Evolutionary conservation across 2,888 invertebrate genomes (phyloP), one percentile per base, ranked within the genome.

Genomic region (Epicampocera succincta): DNA sequence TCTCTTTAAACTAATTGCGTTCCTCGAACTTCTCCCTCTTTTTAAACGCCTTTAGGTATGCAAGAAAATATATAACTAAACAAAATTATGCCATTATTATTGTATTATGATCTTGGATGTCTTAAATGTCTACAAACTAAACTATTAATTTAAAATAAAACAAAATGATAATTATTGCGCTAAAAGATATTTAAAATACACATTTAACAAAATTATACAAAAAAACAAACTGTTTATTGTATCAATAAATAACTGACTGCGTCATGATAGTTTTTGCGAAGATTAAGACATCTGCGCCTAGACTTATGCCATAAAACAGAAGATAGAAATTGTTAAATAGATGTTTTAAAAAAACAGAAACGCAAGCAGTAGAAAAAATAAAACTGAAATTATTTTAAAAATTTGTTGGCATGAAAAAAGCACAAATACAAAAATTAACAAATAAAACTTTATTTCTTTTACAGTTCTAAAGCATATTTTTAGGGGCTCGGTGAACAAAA

Each of bases 81-180:
- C 42, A 9, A 48, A 78, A 29, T 56, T 52, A 46, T 74, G 50
- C 85, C 84, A 88, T 74, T 73, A 88, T 74, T 73, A 80, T 58
- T 73, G 60, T 72, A 72, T 71, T 60, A 50, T 65, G 69, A 52
- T 52, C 68, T 60, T 78, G 58, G 72, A 78, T 78, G 65, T 78
- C 58, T 69, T 76, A 63, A 75, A 74, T 78, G 74, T 78, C 82
- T 75, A 72, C 9, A 38, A 74, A 52, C 21, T 71, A 72, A 83
- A 80, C 72, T 83, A 76, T 73, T 82, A 71, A 76, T 72, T 69
- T 71, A 74, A 73, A 46, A 74, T 15, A 69, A 60, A 33, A n/a
- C n/a, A 40, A 29, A 56, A 33, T 52, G 25, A 13, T 46, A 60
- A 82, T 21, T 56, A 61, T 66, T 63, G 68, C n/a, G n/a, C 56